Evolutionary conservation across 35 echinoderm and acorn worm species (phyloP), one percentile per base, ranked within the genome.

Genomic region (Holothuria glaberrima): DNA sequence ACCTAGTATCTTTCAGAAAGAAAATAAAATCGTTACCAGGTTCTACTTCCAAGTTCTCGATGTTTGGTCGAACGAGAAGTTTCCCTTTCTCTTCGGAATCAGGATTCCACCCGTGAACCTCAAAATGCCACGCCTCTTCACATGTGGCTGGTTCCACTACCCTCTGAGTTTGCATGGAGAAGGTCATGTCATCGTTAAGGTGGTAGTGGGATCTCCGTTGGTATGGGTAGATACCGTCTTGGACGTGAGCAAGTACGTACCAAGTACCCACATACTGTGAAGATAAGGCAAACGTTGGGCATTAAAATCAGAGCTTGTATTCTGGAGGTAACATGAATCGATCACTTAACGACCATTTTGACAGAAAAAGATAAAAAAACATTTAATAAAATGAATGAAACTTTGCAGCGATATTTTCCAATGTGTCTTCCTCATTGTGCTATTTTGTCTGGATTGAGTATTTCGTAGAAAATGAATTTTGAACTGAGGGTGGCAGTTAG

Each of bases 201-300:
- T 66, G 76, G 76, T 94, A 94, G 76, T 94, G 92, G 32, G 92
- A 94, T 32, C 89, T 90, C 12, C 92, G 44, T 25, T 94, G 92
- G 41, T 94, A 94, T 0, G 92, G 87, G 28, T 94, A 90, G 76
- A 84, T 34, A 22, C 57, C 58, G 24, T 68, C 78, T 52, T 94
- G 92, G 21, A 90, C 58, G 30, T 90, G 88, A 32, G 92, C 61
- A 25, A 90, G 73, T 18, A 90, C 80, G 64, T 86, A 94, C 92
- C 92, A 94, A 4, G 92, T 94, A 17, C 92, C 92, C 10, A 88
- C 71, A 56, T 90, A 94, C 92, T 94, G 57, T 12, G 41, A 27
- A 48, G n/a, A 78, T 41, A 41, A 41, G 2, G 36, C 7, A 41
- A 41, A 41, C 2, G 36, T 41, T 41, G 2, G 36, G 7, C 36